Base-by-base conservation (phyloP, 2,797 vertebrate genomes). In the Semotilus atromaculatus region DNA sequence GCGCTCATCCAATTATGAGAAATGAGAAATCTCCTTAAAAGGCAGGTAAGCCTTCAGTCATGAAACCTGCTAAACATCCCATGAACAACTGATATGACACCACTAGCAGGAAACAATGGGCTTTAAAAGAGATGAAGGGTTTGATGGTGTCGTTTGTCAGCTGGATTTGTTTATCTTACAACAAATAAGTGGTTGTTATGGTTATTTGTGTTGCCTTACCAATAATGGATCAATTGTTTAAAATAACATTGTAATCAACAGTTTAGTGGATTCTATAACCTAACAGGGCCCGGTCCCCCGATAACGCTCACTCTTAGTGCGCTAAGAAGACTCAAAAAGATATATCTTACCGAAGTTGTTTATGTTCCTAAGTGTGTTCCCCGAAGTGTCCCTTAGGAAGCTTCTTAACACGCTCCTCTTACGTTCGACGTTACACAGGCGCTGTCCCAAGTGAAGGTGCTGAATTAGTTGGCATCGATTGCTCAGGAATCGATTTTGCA, bases 1-100 rank as follows among this genome's bases (percentile, higher is more conserved):
- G 90, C 88, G 89, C 91, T 91, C 91, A 92, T 93, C 91, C 89
- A 92, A 91, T 93, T 91, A 91, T 73, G 89, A 84, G 80, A 81
- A 91, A 90, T 86, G 68, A 72, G 55, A 64, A 82, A 82, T 82
- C 80, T 86, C 82, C 77, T 68, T 88, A 82, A 89, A 90, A 90
- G 90, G 80, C 90, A 93, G 90, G 89, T 90, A 90, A 87, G 85
- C 88, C 91, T 90, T 90, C 84, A 88, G 84, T 92, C 85, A 31
- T 60, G 82, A 86, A 81, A 68, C 77, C 78, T 81, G 51, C 81
- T 85, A 74, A 86, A 68, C 87, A 86, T 84, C 86, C 74, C 86
- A 84, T 88, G 84, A 89, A 88, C 48, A 86, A 88, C 73, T 74
- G 60, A 85, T 89, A 90, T 90, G 89, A 87, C 67, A 71, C 67